A percentile compares a stretch with the other conserved stretches of the same genome.
These are phyloP conservation scores for Sepiola atlantica DNA, from an alignment of 2,888 invertebrate species.

Conservation along the genomic window DNA sequence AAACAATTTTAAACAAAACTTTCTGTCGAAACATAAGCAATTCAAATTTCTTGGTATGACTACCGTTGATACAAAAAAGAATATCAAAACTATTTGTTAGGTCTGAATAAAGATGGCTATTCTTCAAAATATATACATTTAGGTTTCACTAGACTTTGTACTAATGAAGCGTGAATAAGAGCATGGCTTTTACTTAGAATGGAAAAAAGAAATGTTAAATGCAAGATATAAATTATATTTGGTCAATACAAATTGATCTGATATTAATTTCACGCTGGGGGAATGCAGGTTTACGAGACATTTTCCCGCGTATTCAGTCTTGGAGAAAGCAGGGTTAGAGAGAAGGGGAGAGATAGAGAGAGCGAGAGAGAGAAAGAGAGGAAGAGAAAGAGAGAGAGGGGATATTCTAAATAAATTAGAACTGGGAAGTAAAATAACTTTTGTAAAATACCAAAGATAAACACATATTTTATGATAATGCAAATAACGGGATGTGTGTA, in stretches of 20 bases:
- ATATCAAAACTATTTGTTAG: no score
- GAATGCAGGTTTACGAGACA: background rate
- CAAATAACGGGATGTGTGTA: no score
- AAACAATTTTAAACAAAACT: background rate
- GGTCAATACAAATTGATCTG: background rate
- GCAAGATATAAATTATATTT: background rate
- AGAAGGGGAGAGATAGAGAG: background rate
- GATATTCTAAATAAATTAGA: no score
- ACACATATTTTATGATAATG: no score
- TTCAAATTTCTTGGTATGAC: no score
- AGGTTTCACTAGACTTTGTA: background rate
- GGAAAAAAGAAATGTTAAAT: background rate
- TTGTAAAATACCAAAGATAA: no score
- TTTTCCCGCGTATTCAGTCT: background rate
- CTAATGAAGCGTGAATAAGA: background rate
- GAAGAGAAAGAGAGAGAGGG: background rate
- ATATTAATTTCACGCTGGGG: conserved; percentile 9
- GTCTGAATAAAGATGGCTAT: background rate
- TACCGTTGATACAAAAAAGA: no score
- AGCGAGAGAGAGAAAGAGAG: no score
- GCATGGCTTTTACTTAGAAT: background rate
- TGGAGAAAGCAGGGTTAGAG: background rate
- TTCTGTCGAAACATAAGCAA: background rate
- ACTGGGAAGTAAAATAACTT: no score
- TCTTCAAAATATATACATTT: background rate